phyloP scores from a whole-genome alignment of 2,888 invertebrate genomes.

The Therioaphis trifolii region DNA sequence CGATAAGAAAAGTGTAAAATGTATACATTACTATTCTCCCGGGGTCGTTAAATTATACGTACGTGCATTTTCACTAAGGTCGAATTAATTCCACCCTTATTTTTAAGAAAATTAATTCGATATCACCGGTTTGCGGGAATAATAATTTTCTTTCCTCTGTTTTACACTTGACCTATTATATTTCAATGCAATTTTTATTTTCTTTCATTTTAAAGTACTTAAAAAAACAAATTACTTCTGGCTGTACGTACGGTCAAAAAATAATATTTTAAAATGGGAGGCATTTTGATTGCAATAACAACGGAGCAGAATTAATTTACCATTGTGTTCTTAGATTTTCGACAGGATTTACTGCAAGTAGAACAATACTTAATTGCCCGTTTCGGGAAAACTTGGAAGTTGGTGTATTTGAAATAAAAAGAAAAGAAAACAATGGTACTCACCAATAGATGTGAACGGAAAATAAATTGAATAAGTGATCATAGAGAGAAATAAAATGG shows the following conservation, averaged over 20 bases:
- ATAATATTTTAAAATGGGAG: not conserved
- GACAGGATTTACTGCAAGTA: not conserved
- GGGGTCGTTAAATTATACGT: slow-evolving; percentile 41
- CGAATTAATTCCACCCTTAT: slow-evolving; percentile 21
- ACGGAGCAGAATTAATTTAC: slow-evolving; percentile 33
- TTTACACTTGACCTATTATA: slow-evolving; percentile 19
- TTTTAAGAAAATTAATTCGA: slow-evolving; percentile 41
- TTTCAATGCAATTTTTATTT: slow-evolving; percentile 9
- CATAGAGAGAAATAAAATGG: no score
- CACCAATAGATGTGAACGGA: not conserved
- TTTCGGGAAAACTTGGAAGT: not conserved
- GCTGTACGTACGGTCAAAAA: not conserved
- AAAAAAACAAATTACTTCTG: not conserved
- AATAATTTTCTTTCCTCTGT: not conserved
- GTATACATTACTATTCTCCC: slow-evolving; percentile 19
- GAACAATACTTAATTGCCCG: slow-evolving; percentile 21
- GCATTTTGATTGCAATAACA: slow-evolving; percentile 23
- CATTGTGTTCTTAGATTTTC: slow-evolving; percentile 14
- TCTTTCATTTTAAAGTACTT: not conserved
- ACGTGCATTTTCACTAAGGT: slow-evolving; percentile 17
- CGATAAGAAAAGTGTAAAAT: slow-evolving; percentile 20
- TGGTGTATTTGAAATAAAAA: no score
- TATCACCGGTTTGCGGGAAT: not conserved
- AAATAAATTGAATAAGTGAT: not conserved
- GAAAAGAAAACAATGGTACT: not conserved